These are phyloP conservation scores for Ceratitis capitata DNA, from an alignment of 1,140 invertebrate species.

Conservation along the genomic window DNA sequence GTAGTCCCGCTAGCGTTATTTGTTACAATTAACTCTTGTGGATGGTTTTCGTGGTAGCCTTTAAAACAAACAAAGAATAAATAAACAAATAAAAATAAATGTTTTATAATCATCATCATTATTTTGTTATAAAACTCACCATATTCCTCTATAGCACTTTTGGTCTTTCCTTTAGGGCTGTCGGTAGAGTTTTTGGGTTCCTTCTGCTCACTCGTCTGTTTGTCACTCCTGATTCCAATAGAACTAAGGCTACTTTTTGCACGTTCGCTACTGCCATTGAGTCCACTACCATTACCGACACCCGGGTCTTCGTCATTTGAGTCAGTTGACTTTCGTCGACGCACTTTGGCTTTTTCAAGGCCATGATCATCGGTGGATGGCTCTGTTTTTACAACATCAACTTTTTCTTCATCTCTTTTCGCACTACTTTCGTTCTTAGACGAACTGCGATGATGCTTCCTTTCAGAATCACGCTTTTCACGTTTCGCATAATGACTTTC, in stretches of 20 bases:
- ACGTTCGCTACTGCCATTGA: slow-evolving; percentile 9
- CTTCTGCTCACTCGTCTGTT: slow-evolving; percentile 46
- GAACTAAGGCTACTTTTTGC: not conserved
- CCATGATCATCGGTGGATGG: slow-evolving; percentile 51
- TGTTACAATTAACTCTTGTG: no score
- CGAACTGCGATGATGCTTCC: not conserved
- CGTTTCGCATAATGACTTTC: slow-evolving; percentile 46
- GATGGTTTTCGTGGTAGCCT: not conserved
- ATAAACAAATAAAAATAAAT: not conserved
- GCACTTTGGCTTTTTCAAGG: slow-evolving; percentile 51
- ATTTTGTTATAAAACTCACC: not conserved
- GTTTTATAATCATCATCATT: not conserved
- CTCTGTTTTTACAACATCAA: not conserved
- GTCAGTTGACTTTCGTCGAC: slow-evolving; percentile 54
- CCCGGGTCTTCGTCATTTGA: slow-evolving; percentile 60
- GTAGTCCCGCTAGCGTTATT: not conserved
- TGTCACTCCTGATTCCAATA: slow-evolving; percentile 31
- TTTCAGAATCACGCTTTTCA: slow-evolving; percentile 1
- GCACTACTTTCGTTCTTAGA: not conserved
- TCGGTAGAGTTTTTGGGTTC: not conserved
- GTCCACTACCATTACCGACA: slow-evolving; percentile 38
- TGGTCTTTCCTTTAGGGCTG: not conserved
- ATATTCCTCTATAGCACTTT: not conserved
- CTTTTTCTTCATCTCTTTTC: not conserved
- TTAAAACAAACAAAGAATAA: not conserved